Evolutionary conservation across 1,140 invertebrate genomes (phyloP).

Genomic region (Cotesia glomerata): DNA sequence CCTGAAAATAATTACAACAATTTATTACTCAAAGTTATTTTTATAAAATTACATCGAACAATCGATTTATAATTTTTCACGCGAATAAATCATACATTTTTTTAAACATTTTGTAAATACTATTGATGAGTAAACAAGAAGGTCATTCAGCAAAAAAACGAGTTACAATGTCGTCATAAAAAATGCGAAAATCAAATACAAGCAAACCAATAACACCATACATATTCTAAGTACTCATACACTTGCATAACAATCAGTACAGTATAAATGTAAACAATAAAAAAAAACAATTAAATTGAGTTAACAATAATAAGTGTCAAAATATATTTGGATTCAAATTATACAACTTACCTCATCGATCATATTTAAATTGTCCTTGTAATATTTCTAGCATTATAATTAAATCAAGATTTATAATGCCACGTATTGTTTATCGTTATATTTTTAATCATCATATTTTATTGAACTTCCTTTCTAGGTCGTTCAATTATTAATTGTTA

Average conservation of each 20-base stretch:
- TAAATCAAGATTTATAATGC: neutral
- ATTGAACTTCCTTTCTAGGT: too few relatives aligned
- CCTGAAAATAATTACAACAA: neutral
- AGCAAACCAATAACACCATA: too few relatives aligned
- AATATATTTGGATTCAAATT: slow-evolving; percentile 1
- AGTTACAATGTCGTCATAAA: too few relatives aligned
- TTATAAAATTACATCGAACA: neutral
- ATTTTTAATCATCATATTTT: neutral
- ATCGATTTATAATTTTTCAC: neutral
- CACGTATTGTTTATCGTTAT: neutral
- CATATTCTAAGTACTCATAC: too few relatives aligned
- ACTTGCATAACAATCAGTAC: neutral
- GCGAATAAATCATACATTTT: neutral
- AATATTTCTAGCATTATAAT: neutral
- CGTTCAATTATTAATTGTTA: too few relatives aligned
- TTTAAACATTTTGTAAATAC: too few relatives aligned
- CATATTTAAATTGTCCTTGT: neutral
- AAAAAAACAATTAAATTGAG: neutral
- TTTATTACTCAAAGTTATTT: neutral
- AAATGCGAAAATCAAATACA: too few relatives aligned
- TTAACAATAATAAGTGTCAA: slow-evolving; percentile 18
- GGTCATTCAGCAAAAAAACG: too few relatives aligned
- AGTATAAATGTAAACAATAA: neutral
- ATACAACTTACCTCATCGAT: neutral
- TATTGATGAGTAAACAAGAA: too few relatives aligned